Conservation (phyloP, 2,113 vertebrate species). For the Chiloscyllium plagiosum region DNA sequence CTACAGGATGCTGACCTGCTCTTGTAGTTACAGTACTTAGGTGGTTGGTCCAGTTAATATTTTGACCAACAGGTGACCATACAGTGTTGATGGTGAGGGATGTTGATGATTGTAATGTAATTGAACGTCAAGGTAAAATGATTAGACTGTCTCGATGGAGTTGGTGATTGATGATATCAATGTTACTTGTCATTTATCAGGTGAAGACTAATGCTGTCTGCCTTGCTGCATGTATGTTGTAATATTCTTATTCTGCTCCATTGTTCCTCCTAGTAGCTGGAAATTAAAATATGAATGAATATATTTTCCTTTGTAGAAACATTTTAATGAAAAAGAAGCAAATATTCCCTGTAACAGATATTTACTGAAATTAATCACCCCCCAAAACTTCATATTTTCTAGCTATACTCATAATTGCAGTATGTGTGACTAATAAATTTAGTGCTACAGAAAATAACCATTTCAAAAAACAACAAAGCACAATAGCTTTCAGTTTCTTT, state of each 20-base stretch:
- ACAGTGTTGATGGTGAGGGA: no score
- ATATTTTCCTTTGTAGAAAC: neutral
- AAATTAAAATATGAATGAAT: neutral
- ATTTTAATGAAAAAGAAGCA: neutral
- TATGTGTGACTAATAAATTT: neutral
- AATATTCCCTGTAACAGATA: neutral
- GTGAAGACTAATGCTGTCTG: no score
- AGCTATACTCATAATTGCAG: neutral
- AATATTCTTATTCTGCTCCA: neutral
- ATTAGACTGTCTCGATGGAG: no score
- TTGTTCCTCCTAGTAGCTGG: neutral
- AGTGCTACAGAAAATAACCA: neutral
- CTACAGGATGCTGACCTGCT: no score
- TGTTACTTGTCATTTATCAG: no score
- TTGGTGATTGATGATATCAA: no score
- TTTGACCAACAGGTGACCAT: no score
- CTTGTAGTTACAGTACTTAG: no score
- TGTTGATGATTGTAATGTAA: no score
- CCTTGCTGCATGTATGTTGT: neutral
- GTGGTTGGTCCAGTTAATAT: no score
- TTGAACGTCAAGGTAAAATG: no score
- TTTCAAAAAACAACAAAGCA: neutral
- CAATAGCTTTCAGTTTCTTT: neutral
- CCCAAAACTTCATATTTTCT: neutral
- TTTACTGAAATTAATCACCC: neutral